Conservation (phyloP, 2,888 invertebrate genomes). For the Slavum lentiscoides region DNA sequence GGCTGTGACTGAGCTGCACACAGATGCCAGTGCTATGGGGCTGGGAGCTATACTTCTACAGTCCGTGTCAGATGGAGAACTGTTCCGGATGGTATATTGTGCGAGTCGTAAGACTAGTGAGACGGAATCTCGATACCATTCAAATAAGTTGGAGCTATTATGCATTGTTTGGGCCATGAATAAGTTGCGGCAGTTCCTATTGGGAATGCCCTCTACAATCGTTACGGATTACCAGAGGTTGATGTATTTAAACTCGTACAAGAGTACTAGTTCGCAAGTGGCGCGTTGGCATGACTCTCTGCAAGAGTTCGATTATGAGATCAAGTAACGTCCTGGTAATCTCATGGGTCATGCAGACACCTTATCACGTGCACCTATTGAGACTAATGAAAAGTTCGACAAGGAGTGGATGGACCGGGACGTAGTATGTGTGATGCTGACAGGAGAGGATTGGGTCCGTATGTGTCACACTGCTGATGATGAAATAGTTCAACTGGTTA, state of each 20-base stretch:
- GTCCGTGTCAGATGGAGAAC: conserved; percentile 35
- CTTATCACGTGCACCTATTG: background rate
- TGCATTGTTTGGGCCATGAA: conserved; percentile 1
- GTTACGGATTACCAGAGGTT: conserved; percentile 57
- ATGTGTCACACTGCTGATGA: conserved; percentile 18
- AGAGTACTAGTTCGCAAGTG: conserved; percentile 38
- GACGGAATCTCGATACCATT: conserved; percentile 53
- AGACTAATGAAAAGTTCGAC: background rate
- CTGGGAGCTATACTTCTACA: conserved; percentile 56
- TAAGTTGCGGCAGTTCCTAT: conserved; percentile 54
- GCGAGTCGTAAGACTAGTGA: conserved; percentile 55
- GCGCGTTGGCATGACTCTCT: background rate
- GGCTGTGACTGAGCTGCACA: conserved; percentile 43
- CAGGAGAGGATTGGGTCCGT: background rate
- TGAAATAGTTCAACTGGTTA: no score
- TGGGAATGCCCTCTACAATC: conserved; percentile 19
- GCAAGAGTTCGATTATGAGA: background rate
- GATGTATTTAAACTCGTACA: conserved; percentile 55
- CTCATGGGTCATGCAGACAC: background rate
- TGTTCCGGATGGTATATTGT: conserved; percentile 56
- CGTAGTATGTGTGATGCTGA: background rate
- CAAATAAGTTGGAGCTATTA: conserved; percentile 42
- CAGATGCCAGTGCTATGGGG: conserved; percentile 55
- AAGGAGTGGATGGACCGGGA: background rate
- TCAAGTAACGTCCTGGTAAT: background rate